Percentiles rank a stretch among this genome's conserved stretches.
These are phyloP conservation scores for Abrostola tripartita DNA, from an alignment of 2,888 invertebrate species.

Conservation along the genomic window DNA sequence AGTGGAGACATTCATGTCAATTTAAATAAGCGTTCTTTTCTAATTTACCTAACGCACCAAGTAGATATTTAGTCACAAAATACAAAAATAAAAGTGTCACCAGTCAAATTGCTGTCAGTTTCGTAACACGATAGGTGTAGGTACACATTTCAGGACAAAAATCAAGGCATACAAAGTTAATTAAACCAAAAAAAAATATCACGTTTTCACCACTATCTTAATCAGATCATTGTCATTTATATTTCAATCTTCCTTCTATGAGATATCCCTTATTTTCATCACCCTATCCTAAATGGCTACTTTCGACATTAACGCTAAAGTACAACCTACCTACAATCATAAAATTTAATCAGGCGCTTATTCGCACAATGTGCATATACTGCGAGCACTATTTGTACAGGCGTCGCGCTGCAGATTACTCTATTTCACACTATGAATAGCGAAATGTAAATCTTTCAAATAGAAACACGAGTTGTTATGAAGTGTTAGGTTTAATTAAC, in stretches of 20 bases:
- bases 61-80: too few species aligned
- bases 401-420: conserved; percentile 13
- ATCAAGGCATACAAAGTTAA: too few species aligned
- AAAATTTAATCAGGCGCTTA: conserved; percentile 32
- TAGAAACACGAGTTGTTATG: neutral
- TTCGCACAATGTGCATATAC: conserved; percentile 24
- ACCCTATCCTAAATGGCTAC: neutral
- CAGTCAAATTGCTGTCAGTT: too few species aligned
- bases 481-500: conserved; percentile 1
- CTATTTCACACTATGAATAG: conserved; percentile 15
- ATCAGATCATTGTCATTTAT: too few species aligned
- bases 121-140: too few species aligned
- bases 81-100: too few species aligned
- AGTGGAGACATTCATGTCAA: too few species aligned
- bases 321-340: conserved; percentile 22
- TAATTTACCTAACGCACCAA: too few species aligned
- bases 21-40: too few species aligned
- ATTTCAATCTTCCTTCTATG: neutral
- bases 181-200: too few species aligned
- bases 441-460: conserved; percentile 9
- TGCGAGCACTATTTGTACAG: conserved; percentile 48
- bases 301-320: conserved; percentile 11
- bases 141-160: too few species aligned
- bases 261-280: neutral
- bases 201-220: too few species aligned